A percentile compares a stretch with the other conserved stretches of the same genome.
These are phyloP conservation scores for Acleris cristana DNA, from an alignment of 2,888 invertebrate genomes.

Conservation along the genomic window DNA sequence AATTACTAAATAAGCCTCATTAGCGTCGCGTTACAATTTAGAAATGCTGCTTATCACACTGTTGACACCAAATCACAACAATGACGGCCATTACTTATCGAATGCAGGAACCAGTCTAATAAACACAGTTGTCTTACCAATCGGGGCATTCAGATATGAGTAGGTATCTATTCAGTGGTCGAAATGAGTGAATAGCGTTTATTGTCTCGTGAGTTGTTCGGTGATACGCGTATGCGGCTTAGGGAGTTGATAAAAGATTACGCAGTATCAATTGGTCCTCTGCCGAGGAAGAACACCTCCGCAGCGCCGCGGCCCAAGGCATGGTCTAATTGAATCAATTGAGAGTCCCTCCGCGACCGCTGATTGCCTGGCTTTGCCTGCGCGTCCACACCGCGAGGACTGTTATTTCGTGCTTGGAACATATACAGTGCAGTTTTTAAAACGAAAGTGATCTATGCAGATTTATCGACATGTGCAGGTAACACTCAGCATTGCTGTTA, in stretches of 20 bases:
- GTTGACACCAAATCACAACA: constrained; percentile 57
- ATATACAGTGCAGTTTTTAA: constrained; percentile 36
- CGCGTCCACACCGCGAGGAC: constrained; percentile 33
- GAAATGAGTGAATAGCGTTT: constrained; percentile 58
- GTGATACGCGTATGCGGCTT: constrained; percentile 57
- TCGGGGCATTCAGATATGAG: constrained; percentile 69
- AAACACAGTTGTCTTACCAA: constrained; percentile 70
- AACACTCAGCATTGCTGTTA: constrained; percentile 7
- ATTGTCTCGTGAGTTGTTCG: constrained; percentile 62
- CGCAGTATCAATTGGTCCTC: constrained; percentile 70
- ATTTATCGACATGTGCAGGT: constrained; percentile 45
- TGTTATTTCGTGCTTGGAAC: constrained; percentile 37
- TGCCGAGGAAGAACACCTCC: constrained; percentile 59
- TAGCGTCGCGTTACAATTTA: constrained; percentile 19
- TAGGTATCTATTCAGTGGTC: constrained; percentile 56
- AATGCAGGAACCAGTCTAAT: constrained; percentile 57
- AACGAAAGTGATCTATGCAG: constrained; percentile 34
- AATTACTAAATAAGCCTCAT: constrained; percentile 25
- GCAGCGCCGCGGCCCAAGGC: constrained; percentile 21
- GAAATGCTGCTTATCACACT: constrained; percentile 30
- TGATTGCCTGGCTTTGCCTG: constrained; percentile 55
- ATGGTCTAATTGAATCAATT: constrained; percentile 73
- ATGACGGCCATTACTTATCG: constrained; percentile 62
- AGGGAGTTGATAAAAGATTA: constrained; percentile 78
- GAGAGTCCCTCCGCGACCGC: constrained; percentile 64